A percentile compares a stretch with the other conserved stretches of the same genome.
phyloP scores from a whole-genome alignment of 2,888 invertebrate genomes.

The Dynastes grantii region DNA sequence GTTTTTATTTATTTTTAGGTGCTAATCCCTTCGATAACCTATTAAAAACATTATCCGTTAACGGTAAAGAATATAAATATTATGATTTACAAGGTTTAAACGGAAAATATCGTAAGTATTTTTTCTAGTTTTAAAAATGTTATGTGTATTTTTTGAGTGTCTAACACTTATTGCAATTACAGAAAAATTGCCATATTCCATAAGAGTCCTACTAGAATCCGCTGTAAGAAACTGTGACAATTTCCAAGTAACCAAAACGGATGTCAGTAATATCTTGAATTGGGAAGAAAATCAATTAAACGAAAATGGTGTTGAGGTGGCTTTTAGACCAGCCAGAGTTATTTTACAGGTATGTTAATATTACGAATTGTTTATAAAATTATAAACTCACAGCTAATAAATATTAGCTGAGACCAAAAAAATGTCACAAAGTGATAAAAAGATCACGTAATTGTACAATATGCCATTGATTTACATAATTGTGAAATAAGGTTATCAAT shows the following conservation, averaged over 20 bases:
- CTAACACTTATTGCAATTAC: conserved; percentile 46
- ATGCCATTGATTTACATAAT: conserved; percentile 18
- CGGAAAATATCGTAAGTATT: conserved; percentile 84
- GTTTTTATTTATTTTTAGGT: conserved; percentile 61
- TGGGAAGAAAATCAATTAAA: conserved; percentile 86
- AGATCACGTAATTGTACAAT: conserved; percentile 3
- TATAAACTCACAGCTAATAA: not conserved
- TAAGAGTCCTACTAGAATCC: conserved; percentile 94
- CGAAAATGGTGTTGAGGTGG: conserved; percentile 87
- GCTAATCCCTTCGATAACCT: conserved; percentile 78
- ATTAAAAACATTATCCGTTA: conserved; percentile 75
- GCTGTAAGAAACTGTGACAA: conserved; percentile 97
- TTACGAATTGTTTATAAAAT: not conserved
- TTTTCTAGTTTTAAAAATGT: conserved; percentile 24
- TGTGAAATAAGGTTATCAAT: conserved; percentile 36
- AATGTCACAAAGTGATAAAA: conserved; percentile 17
- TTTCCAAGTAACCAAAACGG: conserved; percentile 89
- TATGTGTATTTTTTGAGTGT: not conserved
- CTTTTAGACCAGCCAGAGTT: conserved; percentile 96
- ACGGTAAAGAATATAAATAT: conserved; percentile 81
- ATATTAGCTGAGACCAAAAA: not conserved
- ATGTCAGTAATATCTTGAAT: conserved; percentile 90
- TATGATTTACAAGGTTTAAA: conserved; percentile 85
- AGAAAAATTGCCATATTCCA: conserved; percentile 92
- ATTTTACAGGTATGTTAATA: conserved; percentile 85